phyloP scores from a whole-genome alignment of 2,888 invertebrate genomes.

The Dasypogon diadema region DNA sequence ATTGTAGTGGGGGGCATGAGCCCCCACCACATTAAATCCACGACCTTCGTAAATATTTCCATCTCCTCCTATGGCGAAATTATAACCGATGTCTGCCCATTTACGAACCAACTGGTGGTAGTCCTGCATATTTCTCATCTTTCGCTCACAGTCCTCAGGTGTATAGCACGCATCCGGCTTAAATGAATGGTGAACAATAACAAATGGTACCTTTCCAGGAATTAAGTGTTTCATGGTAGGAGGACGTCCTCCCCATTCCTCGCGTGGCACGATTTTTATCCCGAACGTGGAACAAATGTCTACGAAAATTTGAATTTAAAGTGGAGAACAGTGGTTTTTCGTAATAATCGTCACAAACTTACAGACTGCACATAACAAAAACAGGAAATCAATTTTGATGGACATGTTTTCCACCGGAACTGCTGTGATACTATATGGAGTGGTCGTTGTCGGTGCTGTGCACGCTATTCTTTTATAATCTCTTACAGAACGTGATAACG shows the following conservation, averaged over 20 bases:
- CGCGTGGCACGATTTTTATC: conserved; percentile 64
- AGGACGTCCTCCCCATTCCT: conserved; percentile 73
- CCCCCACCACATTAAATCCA: conserved; percentile 80
- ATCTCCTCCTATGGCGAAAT: conserved; percentile 84
- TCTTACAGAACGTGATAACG: too few species aligned
- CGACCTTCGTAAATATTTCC: conserved; percentile 80
- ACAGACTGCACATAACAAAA: too few species aligned
- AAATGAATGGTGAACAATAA: conserved; percentile 80
- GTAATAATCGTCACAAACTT: too few species aligned
- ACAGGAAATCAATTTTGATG: too few species aligned
- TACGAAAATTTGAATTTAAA: too few species aligned
- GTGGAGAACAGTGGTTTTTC: too few species aligned
- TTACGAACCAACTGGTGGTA: conserved; percentile 76
- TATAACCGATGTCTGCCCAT: conserved; percentile 81
- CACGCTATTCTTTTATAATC: too few species aligned
- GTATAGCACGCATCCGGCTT: conserved; percentile 74
- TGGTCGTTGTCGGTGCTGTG: too few species aligned
- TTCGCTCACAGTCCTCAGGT: conserved; percentile 70
- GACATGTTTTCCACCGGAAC: too few species aligned
- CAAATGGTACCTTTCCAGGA: conserved; percentile 74
- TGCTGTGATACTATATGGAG: too few species aligned
- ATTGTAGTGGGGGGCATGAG: conserved; percentile 78
- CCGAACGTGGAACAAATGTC: too few species aligned
- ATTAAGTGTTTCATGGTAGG: conserved; percentile 69
- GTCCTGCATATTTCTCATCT: conserved; percentile 77